phyloP scores from a whole-genome alignment of 2,113 vertebrate genomes.

The Scomber scombrus region DNA sequence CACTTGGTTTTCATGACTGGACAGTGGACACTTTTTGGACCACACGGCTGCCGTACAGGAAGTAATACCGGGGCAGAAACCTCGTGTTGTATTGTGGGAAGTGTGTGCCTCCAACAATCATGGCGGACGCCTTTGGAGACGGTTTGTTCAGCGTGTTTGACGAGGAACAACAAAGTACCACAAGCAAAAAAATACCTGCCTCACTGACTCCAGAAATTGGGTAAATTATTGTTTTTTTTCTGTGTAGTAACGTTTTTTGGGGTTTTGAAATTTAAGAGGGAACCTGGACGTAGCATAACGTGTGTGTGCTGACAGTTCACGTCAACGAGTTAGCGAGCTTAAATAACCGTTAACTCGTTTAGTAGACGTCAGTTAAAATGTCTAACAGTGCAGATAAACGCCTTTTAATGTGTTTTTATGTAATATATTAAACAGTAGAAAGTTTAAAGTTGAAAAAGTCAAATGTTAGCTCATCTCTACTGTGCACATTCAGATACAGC shows the following conservation, averaged over 20 bases:
- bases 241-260: not conserved
- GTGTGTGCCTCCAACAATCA: constrained; percentile 68
- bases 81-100: constrained; percentile 72
- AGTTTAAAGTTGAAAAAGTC: not conserved
- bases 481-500: not conserved
- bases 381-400: not conserved
- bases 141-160: constrained; percentile 97
- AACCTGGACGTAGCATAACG: constrained; percentile 9
- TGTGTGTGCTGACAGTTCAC: not conserved
- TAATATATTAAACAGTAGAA: not conserved
- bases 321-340: not conserved
- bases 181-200: constrained; percentile 77
- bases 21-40: not conserved
- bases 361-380: not conserved
- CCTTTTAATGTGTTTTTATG: too few relatives aligned
- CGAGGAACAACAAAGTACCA: constrained; percentile 84
- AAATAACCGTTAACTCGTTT: not conserved
- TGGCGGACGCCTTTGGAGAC: constrained; percentile 95
- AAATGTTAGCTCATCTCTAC: not conserved
- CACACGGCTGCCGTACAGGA: not conserved
- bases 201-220: constrained; percentile 67
- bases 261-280: not conserved
- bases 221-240: constrained; percentile 67
- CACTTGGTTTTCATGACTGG: not conserved
- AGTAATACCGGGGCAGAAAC: not conserved